Conservation (phyloP, 2,113 vertebrate genomes). For the Neofelis nebulosa region DNA sequence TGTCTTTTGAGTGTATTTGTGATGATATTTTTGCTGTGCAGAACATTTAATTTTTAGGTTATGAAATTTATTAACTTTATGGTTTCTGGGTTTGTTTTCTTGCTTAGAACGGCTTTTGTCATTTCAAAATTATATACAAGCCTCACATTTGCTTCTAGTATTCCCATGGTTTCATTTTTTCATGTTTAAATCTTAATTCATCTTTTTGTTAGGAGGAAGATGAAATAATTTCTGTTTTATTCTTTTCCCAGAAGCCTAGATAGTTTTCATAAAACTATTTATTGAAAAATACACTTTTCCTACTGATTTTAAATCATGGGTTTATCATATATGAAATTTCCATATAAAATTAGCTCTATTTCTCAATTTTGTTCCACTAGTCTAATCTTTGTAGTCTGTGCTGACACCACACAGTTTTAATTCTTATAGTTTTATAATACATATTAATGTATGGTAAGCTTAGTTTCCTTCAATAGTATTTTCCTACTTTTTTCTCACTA, state of each 20-base stretch:
- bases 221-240: slow-evolving; percentile 12
- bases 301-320: slow-evolving; percentile 26
- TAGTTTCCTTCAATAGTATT: not conserved
- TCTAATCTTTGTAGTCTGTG: not conserved
- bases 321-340: slow-evolving; percentile 33
- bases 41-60: slow-evolving; percentile 20
- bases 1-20: not conserved
- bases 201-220: not conserved
- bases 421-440: not conserved
- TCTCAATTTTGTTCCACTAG: not conserved
- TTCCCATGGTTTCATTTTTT: slow-evolving; percentile 6
- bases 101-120: not conserved
- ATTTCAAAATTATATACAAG: not conserved
- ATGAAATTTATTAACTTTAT: not conserved
- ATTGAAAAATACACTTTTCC: slow-evolving; percentile 38
- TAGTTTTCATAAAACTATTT: slow-evolving; percentile 29
- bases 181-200: slow-evolving; percentile 15
- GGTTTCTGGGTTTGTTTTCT: slow-evolving; percentile 9
- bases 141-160: not conserved
- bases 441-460: not conserved
- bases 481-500: not conserved
- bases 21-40: not conserved
- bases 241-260: slow-evolving; percentile 16
- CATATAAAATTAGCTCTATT: slow-evolving; percentile 8
- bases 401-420: not conserved